phyloP scores from a whole-genome alignment of 2,113 vertebrate species.

The Gymnobelideus leadbeateri region DNA sequence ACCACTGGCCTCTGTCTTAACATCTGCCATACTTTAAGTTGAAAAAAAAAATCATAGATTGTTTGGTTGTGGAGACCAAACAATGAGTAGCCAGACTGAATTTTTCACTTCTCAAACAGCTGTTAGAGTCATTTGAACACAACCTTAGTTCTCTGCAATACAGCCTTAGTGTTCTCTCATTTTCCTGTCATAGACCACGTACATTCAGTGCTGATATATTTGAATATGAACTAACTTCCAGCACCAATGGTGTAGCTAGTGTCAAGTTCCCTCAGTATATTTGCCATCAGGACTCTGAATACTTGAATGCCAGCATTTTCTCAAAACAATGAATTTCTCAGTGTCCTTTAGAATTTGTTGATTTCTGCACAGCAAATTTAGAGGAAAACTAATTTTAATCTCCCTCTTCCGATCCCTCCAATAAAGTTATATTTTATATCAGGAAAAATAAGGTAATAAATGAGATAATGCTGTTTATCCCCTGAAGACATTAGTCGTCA shows the following conservation, averaged over 20 bases:
- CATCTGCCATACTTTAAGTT: constrained; percentile 45
- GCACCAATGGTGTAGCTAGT: constrained; percentile 53
- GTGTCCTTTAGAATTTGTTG: constrained; percentile 72
- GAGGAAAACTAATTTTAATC: constrained; percentile 45
- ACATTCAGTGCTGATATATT: constrained; percentile 64
- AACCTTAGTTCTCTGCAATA: constrained; percentile 40
- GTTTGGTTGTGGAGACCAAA: constrained; percentile 45
- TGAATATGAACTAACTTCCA: constrained; percentile 59
- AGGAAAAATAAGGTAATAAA: not conserved
- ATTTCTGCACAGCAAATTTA: constrained; percentile 60
- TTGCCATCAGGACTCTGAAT: constrained; percentile 75
- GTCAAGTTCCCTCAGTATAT: constrained; percentile 69
- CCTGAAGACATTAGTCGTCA: constrained; percentile 5
- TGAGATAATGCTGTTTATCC: constrained; percentile 10
- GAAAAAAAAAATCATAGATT: constrained; percentile 54
- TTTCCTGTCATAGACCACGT: constrained; percentile 37
- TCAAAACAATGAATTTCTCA: constrained; percentile 69
- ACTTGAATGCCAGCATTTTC: constrained; percentile 71
- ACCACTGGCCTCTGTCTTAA: constrained; percentile 42
- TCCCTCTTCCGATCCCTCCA: constrained; percentile 10
- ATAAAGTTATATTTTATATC: not conserved
- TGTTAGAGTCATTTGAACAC: constrained; percentile 50
- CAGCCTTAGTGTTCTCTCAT: not conserved
- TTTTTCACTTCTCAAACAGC: constrained; percentile 25
- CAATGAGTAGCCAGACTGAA: constrained; percentile 59